phyloP scores from a whole-genome alignment of 2,113 vertebrate species.

The Phocoena phocoena region DNA sequence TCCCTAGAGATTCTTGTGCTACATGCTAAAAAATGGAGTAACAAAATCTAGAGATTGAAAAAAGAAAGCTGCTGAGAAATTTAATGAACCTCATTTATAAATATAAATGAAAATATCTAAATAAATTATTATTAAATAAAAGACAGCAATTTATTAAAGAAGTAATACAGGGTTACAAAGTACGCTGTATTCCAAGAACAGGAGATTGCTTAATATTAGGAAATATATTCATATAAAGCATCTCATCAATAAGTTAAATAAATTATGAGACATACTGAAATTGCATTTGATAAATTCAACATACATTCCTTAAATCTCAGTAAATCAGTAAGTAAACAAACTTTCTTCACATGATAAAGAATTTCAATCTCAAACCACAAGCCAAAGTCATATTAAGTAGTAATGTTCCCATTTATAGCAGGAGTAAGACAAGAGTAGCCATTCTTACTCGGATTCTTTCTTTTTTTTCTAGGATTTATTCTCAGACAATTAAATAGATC shows the following conservation, averaged over 20 bases:
- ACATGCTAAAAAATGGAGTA: neutral
- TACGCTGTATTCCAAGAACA: neutral
- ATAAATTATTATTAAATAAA: slow-evolving; percentile 1
- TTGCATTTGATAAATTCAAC: neutral
- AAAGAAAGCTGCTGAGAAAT: neutral
- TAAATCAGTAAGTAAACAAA: neutral
- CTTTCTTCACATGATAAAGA: neutral
- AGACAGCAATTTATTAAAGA: neutral
- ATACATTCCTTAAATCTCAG: neutral
- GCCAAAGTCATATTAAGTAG: neutral
- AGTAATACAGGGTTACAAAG: neutral
- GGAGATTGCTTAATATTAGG: neutral
- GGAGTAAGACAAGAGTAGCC: neutral
- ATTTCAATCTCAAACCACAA: neutral
- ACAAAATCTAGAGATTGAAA: neutral
- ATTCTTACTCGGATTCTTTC: neutral
- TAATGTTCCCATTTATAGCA: neutral
- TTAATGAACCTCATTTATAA: neutral
- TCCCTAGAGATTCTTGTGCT: neutral
- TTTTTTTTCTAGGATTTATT: neutral
- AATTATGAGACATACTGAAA: neutral
- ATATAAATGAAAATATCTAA: neutral
- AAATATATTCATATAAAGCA: neutral
- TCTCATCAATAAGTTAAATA: neutral
- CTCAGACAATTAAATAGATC: neutral